Conservation (phyloP, 2,113 vertebrate genomes). For the Sorex araneus region DNA sequence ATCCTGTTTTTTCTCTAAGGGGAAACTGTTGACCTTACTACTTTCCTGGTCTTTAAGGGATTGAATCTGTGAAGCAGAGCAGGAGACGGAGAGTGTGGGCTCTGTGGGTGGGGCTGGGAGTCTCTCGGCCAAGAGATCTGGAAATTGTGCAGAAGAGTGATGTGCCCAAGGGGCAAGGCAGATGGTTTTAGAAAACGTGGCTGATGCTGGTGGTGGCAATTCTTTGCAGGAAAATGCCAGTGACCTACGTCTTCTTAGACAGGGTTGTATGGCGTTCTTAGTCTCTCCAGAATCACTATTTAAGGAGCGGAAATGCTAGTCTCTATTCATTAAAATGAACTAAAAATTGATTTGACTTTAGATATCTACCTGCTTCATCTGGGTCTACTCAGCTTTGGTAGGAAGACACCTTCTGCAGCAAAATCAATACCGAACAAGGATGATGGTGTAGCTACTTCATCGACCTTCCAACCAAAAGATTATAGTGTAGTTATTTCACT, state of each 20-base stretch:
- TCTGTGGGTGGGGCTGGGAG: not conserved
- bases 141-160: not conserved
- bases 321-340: slow-evolving; percentile 6
- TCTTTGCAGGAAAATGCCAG: not conserved
- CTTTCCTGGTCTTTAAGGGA: not conserved
- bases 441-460: not conserved
- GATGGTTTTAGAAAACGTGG: not conserved
- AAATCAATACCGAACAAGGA: slow-evolving; percentile 14
- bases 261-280: not conserved
- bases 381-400: not conserved
- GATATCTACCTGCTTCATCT: not conserved
- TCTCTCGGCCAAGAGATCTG: not conserved
- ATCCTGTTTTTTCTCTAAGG: not conserved
- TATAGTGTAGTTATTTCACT: no score
- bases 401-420: not conserved
- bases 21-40: not conserved
- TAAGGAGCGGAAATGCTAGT: not conserved
- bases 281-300: not conserved
- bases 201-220: not conserved
- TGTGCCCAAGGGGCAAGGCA: not conserved
- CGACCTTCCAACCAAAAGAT: not conserved
- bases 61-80: not conserved
- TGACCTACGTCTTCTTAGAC: not conserved
- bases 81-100: not conserved
- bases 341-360: not conserved